Evolutionary conservation across 2,113 vertebrate species (phyloP), one percentile per base, ranked within the genome.

Genomic region (Podocnemis expansa): DNA sequence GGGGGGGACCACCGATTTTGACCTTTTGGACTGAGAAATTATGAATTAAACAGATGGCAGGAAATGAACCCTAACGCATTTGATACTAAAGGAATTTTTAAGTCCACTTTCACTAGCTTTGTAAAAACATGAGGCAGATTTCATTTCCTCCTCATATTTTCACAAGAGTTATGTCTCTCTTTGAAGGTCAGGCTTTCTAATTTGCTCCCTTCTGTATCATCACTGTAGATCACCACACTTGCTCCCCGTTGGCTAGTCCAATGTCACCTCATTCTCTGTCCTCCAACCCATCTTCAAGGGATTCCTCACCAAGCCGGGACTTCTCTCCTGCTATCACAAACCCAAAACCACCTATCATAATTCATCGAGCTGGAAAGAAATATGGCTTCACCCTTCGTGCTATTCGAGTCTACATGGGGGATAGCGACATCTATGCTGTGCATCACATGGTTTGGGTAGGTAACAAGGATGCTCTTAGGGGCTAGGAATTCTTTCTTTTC

Each of bases 401-500:
- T 95, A 99, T 99, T 97, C 98, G 99, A 1, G 99, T 99, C 89
- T 99, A 99, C 97, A 99, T 99, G 99, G 99, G 99, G 12, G 99
- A 99, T 98, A 98, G 98, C 2, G 99, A 99, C 85, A 98, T 99
- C 98, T 99, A 99, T 98, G 99, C 99, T 6, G 99, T 99, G 29
- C 99, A 99, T 92, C 99, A 99, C 97, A 99, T 99, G 98, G 99
- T 99, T 96, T 99, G 99, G 99, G 99, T 99, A 98, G 80, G 98
- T 98, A 27, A 17, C 82, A 95, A 41, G 22, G 92, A 56, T 24
- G 16, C 83, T 96, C 94, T 89, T 1, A 9, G 84, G 93, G 92
- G 90, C 91, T 89, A 78, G 84, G 43, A 86, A 17, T 56, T 81
- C 82, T 0, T 78, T 84, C 31, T 84, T 83, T 52, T n/a, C n/a